A percentile compares a stretch with the other conserved stretches of the same genome.
These are phyloP conservation scores for Phycodurus eques DNA, from an alignment of 2,113 vertebrate species.

Conservation along the genomic window DNA sequence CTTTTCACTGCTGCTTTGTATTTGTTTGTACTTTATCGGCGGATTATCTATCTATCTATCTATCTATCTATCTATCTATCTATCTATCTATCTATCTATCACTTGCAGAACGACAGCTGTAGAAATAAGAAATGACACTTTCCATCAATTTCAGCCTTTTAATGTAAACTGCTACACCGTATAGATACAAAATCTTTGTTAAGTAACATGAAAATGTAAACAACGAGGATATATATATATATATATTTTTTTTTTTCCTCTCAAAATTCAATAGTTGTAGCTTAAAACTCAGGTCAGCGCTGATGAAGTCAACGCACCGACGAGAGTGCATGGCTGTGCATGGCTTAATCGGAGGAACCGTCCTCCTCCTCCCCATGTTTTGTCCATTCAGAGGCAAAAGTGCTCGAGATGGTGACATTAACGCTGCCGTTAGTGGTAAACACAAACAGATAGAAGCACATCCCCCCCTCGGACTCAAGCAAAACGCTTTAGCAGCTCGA, in stretches of 20 bases:
- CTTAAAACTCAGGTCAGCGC: not conserved
- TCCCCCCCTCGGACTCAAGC: not conserved
- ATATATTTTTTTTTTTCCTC: not conserved
- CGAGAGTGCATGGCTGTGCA: slow-evolving; percentile 1
- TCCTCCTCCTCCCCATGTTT: slow-evolving; percentile 1
- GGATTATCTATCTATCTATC: not conserved
- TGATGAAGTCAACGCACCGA: not conserved
- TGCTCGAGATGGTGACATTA: not conserved
- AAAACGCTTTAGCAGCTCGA: slow-evolving; percentile 9
- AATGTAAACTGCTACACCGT: slow-evolving; percentile 11
- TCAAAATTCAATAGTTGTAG: slow-evolving; percentile 4
- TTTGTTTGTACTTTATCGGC: too few relatives aligned
- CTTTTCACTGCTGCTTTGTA: too few relatives aligned
- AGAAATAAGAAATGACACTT: not conserved
- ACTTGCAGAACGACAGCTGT: not conserved
- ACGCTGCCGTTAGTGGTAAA: not conserved
- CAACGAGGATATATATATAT: not conserved
- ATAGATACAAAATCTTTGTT: slow-evolving; percentile 14
- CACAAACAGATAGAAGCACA: not conserved
- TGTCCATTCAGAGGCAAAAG: slow-evolving; percentile 6
- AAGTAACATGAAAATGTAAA: slow-evolving; percentile 13
- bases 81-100: not conserved
- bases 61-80: too few relatives aligned
- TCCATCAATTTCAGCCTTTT: slow-evolving; percentile 2
- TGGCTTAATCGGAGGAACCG: slow-evolving; percentile 2